Percentiles rank a stretch among this genome's conserved stretches.
These are phyloP conservation scores for Laspeyria flexula DNA, from an alignment of 2,888 invertebrate species.

Conservation along the genomic window DNA sequence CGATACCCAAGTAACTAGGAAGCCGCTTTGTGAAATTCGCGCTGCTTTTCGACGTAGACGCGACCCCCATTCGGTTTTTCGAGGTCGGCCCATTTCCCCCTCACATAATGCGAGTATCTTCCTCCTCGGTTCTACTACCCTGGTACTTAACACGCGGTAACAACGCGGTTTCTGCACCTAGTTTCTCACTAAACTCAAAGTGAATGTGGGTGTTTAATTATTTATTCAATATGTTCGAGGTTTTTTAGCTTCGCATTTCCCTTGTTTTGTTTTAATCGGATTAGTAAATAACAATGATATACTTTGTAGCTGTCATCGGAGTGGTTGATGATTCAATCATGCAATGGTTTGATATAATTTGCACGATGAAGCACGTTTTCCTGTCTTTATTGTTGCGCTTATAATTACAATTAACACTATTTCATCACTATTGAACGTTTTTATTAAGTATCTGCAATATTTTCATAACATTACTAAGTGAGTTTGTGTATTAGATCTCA, in stretches of 20 bases:
- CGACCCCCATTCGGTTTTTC: constrained; percentile 81
- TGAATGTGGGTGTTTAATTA: constrained; percentile 70
- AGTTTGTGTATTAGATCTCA: no score
- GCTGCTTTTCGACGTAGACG: constrained; percentile 72
- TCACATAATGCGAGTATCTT: constrained; percentile 62
- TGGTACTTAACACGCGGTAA: constrained; percentile 55
- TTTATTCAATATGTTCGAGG: constrained; percentile 67
- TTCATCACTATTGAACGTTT: no score
- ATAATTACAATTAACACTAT: no score
- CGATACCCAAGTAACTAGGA: constrained; percentile 72
- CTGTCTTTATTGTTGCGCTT: no score
- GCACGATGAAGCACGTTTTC: no score
- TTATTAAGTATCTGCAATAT: no score
- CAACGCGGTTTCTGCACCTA: constrained; percentile 69
- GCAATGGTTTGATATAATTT: no score
- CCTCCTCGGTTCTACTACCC: constrained; percentile 50
- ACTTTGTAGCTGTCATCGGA: constrained; percentile 20
- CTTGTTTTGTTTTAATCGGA: constrained; percentile 45
- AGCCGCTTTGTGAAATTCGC: constrained; percentile 82
- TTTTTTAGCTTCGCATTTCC: constrained; percentile 49
- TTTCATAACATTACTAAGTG: no score
- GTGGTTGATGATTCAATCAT: not conserved
- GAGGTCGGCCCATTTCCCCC: constrained; percentile 72
- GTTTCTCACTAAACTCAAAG: constrained; percentile 59
- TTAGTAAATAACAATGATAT: constrained; percentile 20